Evolutionary conservation across 2,113 vertebrate genomes (phyloP), one percentile per base, ranked within the genome.

Genomic region (Amphiprion ocellaris): DNA sequence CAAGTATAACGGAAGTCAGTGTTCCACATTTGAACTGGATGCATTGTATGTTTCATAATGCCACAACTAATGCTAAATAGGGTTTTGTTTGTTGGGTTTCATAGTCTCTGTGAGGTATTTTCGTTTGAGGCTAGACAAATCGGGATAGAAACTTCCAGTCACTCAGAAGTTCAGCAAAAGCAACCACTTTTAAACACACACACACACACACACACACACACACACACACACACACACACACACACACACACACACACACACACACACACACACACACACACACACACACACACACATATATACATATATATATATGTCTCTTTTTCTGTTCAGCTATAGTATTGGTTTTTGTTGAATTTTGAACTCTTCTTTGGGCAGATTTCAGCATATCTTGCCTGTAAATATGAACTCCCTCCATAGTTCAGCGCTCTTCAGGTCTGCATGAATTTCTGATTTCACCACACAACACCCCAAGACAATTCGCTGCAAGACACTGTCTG

Each of bases 401-500:
- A 79, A 86, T 59, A 21, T 44, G 11, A n/a, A 49, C 56, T 55
- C 37, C 23, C 30, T 55, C 19, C 37, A 4, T 12, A 54, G 15
- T 62, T 66, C 24, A 19, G 24, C 44, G 53, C 19, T 30, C 59
- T 85, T 70, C 41, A 70, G 44, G 60, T 72, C 47, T 70, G n/a
- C 19, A 26, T 74, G n/a, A 19, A 58, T 68, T 50, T 62, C 23
- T 26, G 11, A 17, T 63, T 53, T 61, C 11, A 26, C 8, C 21
- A 9, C 55, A 50, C 28, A 77, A 71, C 58, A 50, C 11, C 26
- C 26, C 56, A 6, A 24, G 37, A 71, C 50, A 71, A 49, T 37
- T 81, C 55, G 67, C 67, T 6, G 41, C 60, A 65, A 59, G 8
- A 52, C 30, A 73, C 63, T 47, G 67, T 77, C 59, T 85, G 83